Conservation (phyloP, 1,140 invertebrate species). For the Trichomalopsis sarcophagae region DNA sequence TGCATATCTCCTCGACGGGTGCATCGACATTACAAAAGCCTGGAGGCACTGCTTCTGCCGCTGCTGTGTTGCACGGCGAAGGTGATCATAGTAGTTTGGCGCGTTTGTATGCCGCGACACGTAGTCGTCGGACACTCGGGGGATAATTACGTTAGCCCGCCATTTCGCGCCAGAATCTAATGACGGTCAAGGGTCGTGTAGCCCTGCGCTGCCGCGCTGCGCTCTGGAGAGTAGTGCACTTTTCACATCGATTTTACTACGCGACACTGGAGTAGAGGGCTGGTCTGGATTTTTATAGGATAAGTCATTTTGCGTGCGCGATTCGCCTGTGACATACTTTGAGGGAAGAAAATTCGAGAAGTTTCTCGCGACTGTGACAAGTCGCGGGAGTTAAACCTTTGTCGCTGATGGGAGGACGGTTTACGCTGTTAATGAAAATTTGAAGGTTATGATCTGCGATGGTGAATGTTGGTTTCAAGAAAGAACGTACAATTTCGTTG, state of each 20-base stretch:
- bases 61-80: constrained; percentile 5
- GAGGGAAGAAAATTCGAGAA: background rate
- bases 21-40: background rate
- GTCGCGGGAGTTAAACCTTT: background rate
- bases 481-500: constrained; percentile 7
- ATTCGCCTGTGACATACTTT: background rate
- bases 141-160: constrained; percentile 49
- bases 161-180: constrained; percentile 49
- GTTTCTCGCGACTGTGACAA: background rate
- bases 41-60: background rate
- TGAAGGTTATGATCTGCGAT: background rate
- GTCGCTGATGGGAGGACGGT: background rate
- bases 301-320: background rate
- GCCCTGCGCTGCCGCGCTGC: background rate
- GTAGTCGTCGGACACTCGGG: constrained; percentile 45
- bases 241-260: constrained; percentile 40
- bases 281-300: background rate
- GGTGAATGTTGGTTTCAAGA: background rate
- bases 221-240: background rate
- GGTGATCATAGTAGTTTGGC: constrained; percentile 38
- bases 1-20: background rate
- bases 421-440: background rate
- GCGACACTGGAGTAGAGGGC: background rate
- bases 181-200: constrained; percentile 43
- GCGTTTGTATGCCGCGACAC: constrained; percentile 47